These are phyloP conservation scores for Cnemophilus loriae DNA, from an alignment of 2,113 vertebrate species.

Conservation along the genomic window DNA sequence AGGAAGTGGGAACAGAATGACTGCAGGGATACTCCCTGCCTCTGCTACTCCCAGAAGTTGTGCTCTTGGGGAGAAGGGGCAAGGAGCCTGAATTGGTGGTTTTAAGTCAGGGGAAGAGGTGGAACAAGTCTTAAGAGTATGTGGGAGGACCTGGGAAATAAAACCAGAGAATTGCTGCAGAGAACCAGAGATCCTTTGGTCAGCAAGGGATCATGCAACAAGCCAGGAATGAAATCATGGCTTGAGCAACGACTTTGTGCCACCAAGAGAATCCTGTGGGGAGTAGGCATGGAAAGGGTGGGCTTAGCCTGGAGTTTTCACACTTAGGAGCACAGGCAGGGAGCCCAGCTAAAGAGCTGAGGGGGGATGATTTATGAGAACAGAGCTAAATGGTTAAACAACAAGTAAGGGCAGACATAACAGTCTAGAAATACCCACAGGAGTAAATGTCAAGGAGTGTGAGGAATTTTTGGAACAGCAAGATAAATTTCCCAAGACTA, in stretches of 20 bases:
- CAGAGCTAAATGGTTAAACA: constrained; percentile 25
- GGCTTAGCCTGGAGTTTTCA: constrained; percentile 1
- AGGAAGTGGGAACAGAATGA: neutral
- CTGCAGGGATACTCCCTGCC: neutral
- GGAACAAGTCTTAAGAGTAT: neutral
- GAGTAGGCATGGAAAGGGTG: neutral
- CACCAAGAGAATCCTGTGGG: neutral
- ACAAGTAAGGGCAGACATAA: constrained; percentile 35
- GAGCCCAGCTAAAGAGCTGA: neutral
- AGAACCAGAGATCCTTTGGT: neutral
- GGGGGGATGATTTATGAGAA: constrained; percentile 20
- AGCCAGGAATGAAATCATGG: neutral
- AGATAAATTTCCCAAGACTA: neutral
- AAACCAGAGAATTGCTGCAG: neutral
- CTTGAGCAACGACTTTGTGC: neutral
- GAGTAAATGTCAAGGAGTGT: neutral
- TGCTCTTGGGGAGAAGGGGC: neutral
- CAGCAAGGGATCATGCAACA: neutral
- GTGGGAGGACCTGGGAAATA: neutral
- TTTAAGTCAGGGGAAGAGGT: neutral
- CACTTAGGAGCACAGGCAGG: neutral
- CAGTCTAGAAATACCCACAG: constrained; percentile 30
- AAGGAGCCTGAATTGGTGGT: neutral
- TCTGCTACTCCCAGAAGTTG: neutral
- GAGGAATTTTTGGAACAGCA: neutral